These are phyloP conservation scores for Aleiodes alternator DNA, from an alignment of 2,888 invertebrate species.

Conservation along the genomic window DNA sequence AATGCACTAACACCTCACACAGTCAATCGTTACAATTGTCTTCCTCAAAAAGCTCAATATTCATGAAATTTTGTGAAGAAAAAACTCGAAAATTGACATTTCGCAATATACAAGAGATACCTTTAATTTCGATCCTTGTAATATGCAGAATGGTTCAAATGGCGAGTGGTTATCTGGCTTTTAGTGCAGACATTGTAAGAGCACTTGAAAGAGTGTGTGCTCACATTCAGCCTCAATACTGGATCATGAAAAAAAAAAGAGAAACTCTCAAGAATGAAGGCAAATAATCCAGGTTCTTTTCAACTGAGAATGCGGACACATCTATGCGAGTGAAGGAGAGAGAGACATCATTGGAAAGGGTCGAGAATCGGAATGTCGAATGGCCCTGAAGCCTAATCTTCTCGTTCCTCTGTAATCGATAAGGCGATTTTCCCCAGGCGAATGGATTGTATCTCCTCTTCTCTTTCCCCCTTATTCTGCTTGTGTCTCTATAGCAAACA, in stretches of 20 bases:
- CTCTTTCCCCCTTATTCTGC: background rate
- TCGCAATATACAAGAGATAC: background rate
- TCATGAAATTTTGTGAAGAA: too few relatives aligned
- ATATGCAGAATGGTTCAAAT: constrained; percentile 1
- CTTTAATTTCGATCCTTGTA: constrained; percentile 2
- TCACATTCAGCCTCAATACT: constrained; percentile 33
- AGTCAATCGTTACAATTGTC: too few relatives aligned
- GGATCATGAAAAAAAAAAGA: constrained; percentile 12
- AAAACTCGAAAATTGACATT: background rate
- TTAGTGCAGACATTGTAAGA: constrained; percentile 23
- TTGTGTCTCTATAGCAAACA: constrained; percentile 1
- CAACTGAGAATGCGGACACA: background rate
- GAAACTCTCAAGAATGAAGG: constrained; percentile 10
- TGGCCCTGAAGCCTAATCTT: constrained; percentile 32
- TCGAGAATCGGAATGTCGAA: constrained; percentile 31
- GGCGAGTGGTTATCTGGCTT: constrained; percentile 20
- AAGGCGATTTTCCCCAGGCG: constrained; percentile 37
- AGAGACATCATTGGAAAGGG: constrained; percentile 11
- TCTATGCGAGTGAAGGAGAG: background rate
- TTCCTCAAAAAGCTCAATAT: background rate
- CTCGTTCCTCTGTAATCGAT: constrained; percentile 34
- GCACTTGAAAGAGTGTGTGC: constrained; percentile 20
- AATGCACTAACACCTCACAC: too few relatives aligned
- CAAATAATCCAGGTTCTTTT: constrained; percentile 29
- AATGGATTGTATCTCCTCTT: constrained; percentile 9